Conservation (phyloP, 2,113 vertebrate genomes). For the Oreocharis arfaki region DNA sequence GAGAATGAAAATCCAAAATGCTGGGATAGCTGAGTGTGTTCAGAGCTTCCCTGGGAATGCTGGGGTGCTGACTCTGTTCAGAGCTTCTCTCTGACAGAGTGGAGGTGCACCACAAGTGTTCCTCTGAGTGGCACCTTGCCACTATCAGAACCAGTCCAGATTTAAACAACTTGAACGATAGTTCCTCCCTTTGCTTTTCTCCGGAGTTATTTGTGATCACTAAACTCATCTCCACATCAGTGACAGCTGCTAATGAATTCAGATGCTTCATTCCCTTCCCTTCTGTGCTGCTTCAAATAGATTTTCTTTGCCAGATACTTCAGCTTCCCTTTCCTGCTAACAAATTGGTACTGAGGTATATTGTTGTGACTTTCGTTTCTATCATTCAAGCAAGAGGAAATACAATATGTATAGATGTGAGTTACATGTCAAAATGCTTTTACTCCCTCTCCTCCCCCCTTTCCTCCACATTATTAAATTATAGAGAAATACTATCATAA, state of each 20-base stretch:
- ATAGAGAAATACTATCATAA: conserved; percentile 54
- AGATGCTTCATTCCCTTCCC: conserved; percentile 40
- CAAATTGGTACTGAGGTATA: conserved; percentile 1
- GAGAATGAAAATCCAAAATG: rapidly evolving
- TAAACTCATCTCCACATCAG: conserved; percentile 50
- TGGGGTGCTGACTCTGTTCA: not conserved
- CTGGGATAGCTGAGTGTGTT: not conserved
- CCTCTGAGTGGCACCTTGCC: not conserved
- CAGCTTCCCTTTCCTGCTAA: conserved; percentile 10
- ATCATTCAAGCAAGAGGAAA: conserved; percentile 13
- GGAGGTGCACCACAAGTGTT: not conserved
- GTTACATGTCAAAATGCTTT: conserved; percentile 40
- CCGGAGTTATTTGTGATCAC: not conserved
- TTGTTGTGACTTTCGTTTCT: conserved; percentile 29
- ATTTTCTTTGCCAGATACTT: conserved; percentile 17
- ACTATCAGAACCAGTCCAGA: not conserved
- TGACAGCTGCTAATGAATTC: conserved; percentile 62
- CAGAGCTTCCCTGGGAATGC: not conserved
- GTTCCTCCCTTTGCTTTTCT: conserved; percentile 24
- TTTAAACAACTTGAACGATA: not conserved
- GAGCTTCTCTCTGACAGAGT: not conserved
- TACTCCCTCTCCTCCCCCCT: not conserved
- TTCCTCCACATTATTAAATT: conserved; percentile 47
- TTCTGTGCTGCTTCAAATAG: conserved; percentile 17
- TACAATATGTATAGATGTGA: not conserved